Evolutionary conservation across 1,140 invertebrate species (phyloP).

Genomic region (Drosophila repletoides): DNA sequence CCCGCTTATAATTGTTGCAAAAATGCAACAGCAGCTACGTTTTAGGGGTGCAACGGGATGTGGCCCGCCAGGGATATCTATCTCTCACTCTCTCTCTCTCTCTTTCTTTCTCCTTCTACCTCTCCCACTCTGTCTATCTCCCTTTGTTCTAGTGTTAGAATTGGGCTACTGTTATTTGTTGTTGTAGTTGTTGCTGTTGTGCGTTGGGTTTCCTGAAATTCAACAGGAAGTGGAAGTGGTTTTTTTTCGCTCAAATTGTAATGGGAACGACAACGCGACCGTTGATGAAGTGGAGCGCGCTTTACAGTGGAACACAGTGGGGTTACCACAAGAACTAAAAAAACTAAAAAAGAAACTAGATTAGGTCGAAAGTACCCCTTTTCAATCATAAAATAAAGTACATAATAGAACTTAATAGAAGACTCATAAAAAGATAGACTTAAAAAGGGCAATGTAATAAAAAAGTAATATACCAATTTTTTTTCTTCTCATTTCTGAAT

Average conservation of each 20-base stretch:
- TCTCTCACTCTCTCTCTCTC: neutral
- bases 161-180: slow-evolving; percentile 29
- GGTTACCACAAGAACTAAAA: neutral
- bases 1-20: slow-evolving; percentile 36
- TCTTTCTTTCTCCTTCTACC: neutral
- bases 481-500: too few relatives aligned
- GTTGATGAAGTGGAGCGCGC: slow-evolving; percentile 37
- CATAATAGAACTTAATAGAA: too few relatives aligned
- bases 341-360: too few relatives aligned
- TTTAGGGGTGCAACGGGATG: slow-evolving; percentile 32
- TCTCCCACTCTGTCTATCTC: neutral
- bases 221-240: slow-evolving; percentile 68
- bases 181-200: slow-evolving; percentile 9
- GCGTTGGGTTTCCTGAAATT: slow-evolving; percentile 51
- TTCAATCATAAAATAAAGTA: too few relatives aligned
- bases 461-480: too few relatives aligned
- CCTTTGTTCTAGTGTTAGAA: slow-evolving; percentile 52
- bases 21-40: slow-evolving; percentile 22
- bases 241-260: slow-evolving; percentile 46
- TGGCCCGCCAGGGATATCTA: slow-evolving; percentile 16
- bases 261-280: slow-evolving; percentile 19
- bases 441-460: too few relatives aligned
- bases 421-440: too few relatives aligned
- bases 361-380: slow-evolving; percentile 6
- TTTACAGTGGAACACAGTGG: slow-evolving; percentile 34